Percentiles rank a stretch among this genome's conserved stretches.
These are phyloP conservation scores for Noctua fimbriata DNA, from an alignment of 2,888 invertebrate species.

Conservation along the genomic window DNA sequence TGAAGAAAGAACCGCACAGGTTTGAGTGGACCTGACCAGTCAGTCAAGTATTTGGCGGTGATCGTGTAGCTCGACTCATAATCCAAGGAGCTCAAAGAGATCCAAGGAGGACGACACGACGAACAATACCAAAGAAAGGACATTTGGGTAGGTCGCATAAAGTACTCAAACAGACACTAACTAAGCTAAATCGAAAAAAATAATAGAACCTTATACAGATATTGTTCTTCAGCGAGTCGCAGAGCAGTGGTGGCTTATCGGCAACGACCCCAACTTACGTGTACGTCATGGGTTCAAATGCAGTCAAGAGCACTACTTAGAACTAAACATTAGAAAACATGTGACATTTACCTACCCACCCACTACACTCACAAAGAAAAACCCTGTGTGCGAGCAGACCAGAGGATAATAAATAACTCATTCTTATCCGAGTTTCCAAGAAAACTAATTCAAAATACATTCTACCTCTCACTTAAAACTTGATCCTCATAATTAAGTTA, in stretches of 20 bases:
- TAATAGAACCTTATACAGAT: not conserved
- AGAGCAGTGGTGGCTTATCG: not conserved
- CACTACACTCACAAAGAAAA: not conserved
- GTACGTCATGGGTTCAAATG: not conserved
- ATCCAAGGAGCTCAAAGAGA: not conserved
- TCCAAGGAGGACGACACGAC: not conserved
- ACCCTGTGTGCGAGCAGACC: not conserved
- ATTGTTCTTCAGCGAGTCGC: not conserved
- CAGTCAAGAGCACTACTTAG: not conserved
- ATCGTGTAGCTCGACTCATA: not conserved
- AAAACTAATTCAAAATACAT: slow-evolving; percentile 18
- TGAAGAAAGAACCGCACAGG: not conserved
- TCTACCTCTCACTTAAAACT: slow-evolving; percentile 1
- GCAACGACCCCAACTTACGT: not conserved
- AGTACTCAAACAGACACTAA: not conserved
- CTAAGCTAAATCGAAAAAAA: not conserved
- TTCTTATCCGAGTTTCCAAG: not conserved
- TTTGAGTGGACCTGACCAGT: not conserved
- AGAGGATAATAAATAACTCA: not conserved
- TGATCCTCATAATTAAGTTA: slow-evolving; percentile 29
- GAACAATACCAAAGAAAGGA: not conserved
- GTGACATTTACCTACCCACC: not conserved
- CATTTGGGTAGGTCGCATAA: not conserved
- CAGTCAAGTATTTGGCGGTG: not conserved
- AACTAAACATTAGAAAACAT: not conserved